Evolutionary conservation across 2,113 vertebrate species (phyloP).

Genomic region (Tragelaphus strepsiceros): DNA sequence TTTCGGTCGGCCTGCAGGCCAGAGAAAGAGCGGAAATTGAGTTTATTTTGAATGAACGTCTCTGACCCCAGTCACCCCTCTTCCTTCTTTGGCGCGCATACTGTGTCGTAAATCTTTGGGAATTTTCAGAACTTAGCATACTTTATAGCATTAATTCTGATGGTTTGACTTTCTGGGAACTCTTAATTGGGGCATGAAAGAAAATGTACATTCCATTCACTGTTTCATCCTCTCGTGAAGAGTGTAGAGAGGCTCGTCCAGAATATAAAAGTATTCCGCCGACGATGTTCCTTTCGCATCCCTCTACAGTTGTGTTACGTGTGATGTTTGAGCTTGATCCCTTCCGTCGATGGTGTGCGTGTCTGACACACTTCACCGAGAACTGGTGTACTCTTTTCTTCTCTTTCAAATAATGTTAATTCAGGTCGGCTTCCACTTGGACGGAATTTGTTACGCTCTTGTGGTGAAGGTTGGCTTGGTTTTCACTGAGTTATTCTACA

Average conservation of each 20-base stretch:
- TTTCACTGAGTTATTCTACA: neutral
- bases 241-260: neutral
- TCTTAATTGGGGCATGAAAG: neutral
- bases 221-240: neutral
- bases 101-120: neutral
- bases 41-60: neutral
- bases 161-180: neutral
- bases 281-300: neutral
- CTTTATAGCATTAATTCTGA: neutral
- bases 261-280: neutral
- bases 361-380: rapidly evolving
- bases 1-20: neutral
- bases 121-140: slow-evolving; percentile 21
- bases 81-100: neutral
- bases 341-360: neutral
- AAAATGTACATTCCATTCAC: neutral
- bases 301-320: neutral
- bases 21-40: neutral
- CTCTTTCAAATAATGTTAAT: neutral
- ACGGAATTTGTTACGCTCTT: rapidly evolving
- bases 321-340: neutral
- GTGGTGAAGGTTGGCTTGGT: neutral
- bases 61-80: neutral
- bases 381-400: rapidly evolving
- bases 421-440: neutral